Percentiles rank a stretch among this genome's conserved stretches.
Conservation (phyloP, 1,140 invertebrate species). For the Bombus consobrinus region DNA sequence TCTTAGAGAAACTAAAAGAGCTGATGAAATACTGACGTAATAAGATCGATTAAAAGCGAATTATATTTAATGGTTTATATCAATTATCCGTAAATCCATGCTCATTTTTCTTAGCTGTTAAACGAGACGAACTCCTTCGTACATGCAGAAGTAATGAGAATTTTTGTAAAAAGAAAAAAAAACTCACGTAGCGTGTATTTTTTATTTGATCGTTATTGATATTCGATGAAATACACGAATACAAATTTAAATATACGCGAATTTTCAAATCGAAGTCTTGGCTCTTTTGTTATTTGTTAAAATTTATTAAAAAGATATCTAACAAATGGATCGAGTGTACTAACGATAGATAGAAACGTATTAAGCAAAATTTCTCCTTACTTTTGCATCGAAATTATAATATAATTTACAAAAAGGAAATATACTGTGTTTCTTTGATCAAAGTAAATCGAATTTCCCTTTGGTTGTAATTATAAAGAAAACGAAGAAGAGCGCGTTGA, state of each 20-base stretch:
- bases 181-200: slow-evolving; percentile 3
- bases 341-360: too few relatives aligned
- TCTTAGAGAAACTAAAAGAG: slow-evolving; percentile 4
- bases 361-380: slow-evolving; percentile 22
- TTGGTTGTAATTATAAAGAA: not conserved
- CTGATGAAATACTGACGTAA: slow-evolving; percentile 1
- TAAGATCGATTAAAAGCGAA: slow-evolving; percentile 4
- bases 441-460: not conserved
- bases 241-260: too few relatives aligned
- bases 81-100: not conserved
- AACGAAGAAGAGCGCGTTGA: not conserved
- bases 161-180: not conserved
- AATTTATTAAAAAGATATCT: not conserved
- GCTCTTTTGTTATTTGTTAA: not conserved
- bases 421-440: slow-evolving; percentile 3
- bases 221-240: slow-evolving; percentile 7
- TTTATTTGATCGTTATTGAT: slow-evolving; percentile 5
- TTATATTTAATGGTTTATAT: slow-evolving; percentile 35
- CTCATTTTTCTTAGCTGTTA: slow-evolving; percentile 28
- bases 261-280: not conserved
- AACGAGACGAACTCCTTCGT: slow-evolving; percentile 24
- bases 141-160: slow-evolving; percentile 50
- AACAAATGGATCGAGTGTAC: not conserved
- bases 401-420: not conserved
- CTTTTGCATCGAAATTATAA: slow-evolving; percentile 38